Percentiles rank a stretch among this genome's conserved stretches.
Evolutionary conservation across 1,140 invertebrate genomes (phyloP).

Genomic region (Macrostomum lignano): DNA sequence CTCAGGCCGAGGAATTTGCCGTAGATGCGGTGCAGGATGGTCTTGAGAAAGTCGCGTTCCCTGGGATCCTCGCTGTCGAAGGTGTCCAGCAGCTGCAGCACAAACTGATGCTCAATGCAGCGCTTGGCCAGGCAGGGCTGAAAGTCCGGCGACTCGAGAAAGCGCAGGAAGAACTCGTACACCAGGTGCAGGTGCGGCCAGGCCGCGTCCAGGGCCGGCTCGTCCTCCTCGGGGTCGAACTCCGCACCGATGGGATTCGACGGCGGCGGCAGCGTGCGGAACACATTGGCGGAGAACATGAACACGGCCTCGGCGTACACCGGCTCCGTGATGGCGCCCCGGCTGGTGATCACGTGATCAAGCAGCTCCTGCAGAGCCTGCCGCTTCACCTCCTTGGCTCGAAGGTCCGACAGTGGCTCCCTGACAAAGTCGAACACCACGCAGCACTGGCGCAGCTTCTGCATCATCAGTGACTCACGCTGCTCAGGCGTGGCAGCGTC

Average conservation of each 20-base stretch:
- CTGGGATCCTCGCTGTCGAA: constrained; percentile 81
- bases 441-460: constrained; percentile 25
- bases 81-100: constrained; percentile 16
- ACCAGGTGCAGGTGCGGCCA: constrained; percentile 86
- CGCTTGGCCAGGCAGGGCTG: constrained; percentile 51
- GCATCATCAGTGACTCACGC: constrained; percentile 22
- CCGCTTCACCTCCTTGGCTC: constrained; percentile 95
- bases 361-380: constrained; percentile 83
- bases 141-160: constrained; percentile 64
- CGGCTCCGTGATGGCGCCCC: constrained; percentile 62
- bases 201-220: constrained; percentile 70
- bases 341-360: constrained; percentile 67
- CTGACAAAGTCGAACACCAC: constrained; percentile 43
- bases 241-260: constrained; percentile 84
- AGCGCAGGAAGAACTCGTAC: constrained; percentile 67
- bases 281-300: constrained; percentile 76
- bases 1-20: constrained; percentile 69
- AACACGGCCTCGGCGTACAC: constrained; percentile 81
- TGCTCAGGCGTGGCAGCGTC: constrained; percentile 24
- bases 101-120: constrained; percentile 71
- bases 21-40: constrained; percentile 71
- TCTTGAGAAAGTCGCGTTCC: constrained; percentile 73
- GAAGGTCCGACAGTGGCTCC: constrained; percentile 77
- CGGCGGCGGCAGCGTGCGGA: constrained; percentile 76
- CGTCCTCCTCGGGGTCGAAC: constrained; percentile 93